Evolutionary conservation across 2,797 vertebrate species (phyloP).

Genomic region (Dipus sagitta): DNA sequence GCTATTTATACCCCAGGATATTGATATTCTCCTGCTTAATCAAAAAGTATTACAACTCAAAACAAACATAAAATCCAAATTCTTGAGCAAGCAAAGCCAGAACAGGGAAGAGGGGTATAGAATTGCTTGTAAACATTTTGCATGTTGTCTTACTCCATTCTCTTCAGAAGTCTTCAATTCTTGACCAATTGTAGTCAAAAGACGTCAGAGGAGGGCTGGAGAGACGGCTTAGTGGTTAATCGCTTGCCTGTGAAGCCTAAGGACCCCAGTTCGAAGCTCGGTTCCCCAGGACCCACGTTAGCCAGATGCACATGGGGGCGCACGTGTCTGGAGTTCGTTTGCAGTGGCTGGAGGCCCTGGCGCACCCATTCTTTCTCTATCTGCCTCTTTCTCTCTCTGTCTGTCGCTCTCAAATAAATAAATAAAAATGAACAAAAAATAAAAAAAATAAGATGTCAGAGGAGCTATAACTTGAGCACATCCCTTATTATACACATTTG

Average conservation of each 20-base stretch:
- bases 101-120: conserved; percentile 30
- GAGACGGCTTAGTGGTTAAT: too few relatives aligned
- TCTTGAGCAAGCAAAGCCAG: conserved; percentile 29
- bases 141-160: conserved; percentile 27
- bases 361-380: too few relatives aligned
- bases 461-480: neutral
- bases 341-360: too few relatives aligned
- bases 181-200: conserved; percentile 48
- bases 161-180: conserved; percentile 53
- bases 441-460: neutral
- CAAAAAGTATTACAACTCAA: conserved; percentile 68
- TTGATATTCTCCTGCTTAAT: conserved; percentile 75
- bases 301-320: too few relatives aligned
- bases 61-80: conserved; percentile 62
- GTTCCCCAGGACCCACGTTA: too few relatives aligned
- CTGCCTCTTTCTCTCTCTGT: too few relatives aligned
- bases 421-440: too few relatives aligned
- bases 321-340: too few relatives aligned
- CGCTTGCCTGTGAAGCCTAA: too few relatives aligned
- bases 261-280: too few relatives aligned
- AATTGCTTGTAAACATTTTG: conserved; percentile 55
- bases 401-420: too few relatives aligned
- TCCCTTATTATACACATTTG: conserved; percentile 34
- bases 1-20: conserved; percentile 76
- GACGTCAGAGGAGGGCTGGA: neutral